phyloP scores from a whole-genome alignment of 2,888 invertebrate genomes.

The Sussaba pulchella region DNA sequence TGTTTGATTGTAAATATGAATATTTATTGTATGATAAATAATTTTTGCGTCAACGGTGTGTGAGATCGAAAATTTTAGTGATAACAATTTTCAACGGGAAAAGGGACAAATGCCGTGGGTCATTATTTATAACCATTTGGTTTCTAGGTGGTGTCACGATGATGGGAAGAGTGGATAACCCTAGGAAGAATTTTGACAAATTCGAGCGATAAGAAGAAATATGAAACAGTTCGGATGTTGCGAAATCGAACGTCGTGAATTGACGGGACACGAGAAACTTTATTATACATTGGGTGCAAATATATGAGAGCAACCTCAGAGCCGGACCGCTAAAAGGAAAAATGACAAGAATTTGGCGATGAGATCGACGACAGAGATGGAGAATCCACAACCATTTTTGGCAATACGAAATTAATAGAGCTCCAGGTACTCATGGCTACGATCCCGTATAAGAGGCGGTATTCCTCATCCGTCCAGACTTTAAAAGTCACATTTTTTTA shows the following conservation, averaged over 20 bases:
- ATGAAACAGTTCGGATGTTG: not conserved
- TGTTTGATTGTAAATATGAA: too few species aligned
- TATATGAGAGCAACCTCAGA: not conserved
- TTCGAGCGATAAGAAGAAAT: conserved; percentile 26
- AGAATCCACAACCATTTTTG: conserved; percentile 1
- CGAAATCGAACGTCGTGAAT: not conserved
- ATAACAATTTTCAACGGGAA: conserved; percentile 10
- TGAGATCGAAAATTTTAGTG: not conserved
- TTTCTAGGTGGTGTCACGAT: conserved; percentile 7
- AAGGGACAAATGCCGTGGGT: not conserved
- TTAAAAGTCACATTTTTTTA: too few species aligned
- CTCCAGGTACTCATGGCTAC: not conserved
- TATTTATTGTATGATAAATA: not conserved
- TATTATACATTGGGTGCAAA: not conserved
- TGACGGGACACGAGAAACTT: not conserved
- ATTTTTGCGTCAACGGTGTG: not conserved
- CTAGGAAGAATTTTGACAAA: not conserved
- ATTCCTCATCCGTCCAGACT: too few species aligned
- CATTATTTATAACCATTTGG: conserved; percentile 41
- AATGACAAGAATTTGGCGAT: not conserved
- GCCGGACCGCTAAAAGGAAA: not conserved
- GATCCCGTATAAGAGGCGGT: too few species aligned
- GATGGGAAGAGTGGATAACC: conserved; percentile 5
- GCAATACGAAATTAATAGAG: conserved; percentile 2
- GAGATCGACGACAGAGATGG: conserved; percentile 13